Evolutionary conservation across 2,888 invertebrate species (phyloP).

Genomic region (Eulithis prunata): DNA sequence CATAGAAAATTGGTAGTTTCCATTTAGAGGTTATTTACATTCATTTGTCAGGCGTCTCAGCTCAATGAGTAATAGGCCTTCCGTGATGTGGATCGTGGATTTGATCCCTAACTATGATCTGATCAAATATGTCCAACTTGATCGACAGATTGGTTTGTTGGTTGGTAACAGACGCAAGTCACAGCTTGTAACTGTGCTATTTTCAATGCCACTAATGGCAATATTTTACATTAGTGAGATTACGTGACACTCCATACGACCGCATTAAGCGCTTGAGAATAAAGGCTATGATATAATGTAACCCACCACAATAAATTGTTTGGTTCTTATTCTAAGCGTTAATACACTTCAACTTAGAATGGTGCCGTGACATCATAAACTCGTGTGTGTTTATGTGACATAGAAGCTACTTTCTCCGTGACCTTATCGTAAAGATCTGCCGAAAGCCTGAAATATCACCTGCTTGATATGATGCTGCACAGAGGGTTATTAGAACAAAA

Average conservation of each 20-base stretch:
- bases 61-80: too few relatives aligned
- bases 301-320: slow-evolving; percentile 22
- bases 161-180: too few relatives aligned
- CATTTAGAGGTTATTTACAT: too few relatives aligned
- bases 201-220: slow-evolving; percentile 7
- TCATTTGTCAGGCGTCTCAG: too few relatives aligned
- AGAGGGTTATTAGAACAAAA: too few relatives aligned
- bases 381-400: slow-evolving; percentile 19
- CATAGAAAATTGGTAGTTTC: too few relatives aligned
- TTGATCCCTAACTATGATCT: too few relatives aligned
- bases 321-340: slow-evolving; percentile 5
- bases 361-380: slow-evolving; percentile 27
- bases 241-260: slow-evolving; percentile 13
- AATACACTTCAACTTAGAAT: slow-evolving; percentile 19
- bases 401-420: slow-evolving; percentile 30
- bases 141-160: too few relatives aligned
- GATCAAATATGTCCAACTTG: too few relatives aligned
- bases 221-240: slow-evolving; percentile 10
- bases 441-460: slow-evolving; percentile 17
- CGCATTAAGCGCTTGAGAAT: slow-evolving; percentile 20
- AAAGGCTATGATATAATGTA: slow-evolving; percentile 15
- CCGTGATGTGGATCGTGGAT: too few relatives aligned
- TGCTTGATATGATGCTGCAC: too few relatives aligned
- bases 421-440: slow-evolving; percentile 23
- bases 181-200: neutral